Percentiles rank a stretch among this genome's conserved stretches.
Conservation (phyloP, 2,113 vertebrate species). For the Raja brachyura region DNA sequence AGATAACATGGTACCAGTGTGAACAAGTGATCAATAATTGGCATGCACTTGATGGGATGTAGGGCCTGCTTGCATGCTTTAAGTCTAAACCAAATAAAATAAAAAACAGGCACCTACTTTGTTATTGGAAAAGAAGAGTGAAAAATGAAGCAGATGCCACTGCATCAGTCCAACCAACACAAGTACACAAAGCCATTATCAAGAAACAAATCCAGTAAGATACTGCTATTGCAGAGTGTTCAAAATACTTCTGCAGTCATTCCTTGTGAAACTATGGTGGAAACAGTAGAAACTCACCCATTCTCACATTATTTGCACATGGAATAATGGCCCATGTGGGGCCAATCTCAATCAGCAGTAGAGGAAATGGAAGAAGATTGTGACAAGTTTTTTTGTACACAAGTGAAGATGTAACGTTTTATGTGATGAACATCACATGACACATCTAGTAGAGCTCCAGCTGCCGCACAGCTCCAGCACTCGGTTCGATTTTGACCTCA, state of each 20-base stretch:
- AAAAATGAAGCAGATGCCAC: not conserved
- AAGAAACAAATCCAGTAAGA: not conserved
- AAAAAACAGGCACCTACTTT: too few species aligned
- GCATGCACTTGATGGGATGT: too few species aligned
- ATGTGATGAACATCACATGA: too few species aligned
- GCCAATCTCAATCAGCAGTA: not conserved
- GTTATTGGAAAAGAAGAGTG: too few species aligned
- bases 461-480: too few species aligned
- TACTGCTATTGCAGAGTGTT: not conserved
- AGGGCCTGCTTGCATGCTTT: too few species aligned
- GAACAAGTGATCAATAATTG: too few species aligned
- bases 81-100: too few species aligned
- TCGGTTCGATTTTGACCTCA: too few species aligned
- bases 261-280: not conserved
- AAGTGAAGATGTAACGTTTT: not conserved
- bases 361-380: not conserved
- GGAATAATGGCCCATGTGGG: not conserved
- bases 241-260: not conserved
- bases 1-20: too few species aligned
- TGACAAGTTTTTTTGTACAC: too few species aligned
- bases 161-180: not conserved
- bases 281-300: not conserved
- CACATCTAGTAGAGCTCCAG: too few species aligned
- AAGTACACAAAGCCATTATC: not conserved
- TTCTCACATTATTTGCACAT: not conserved